A percentile compares a stretch with the other conserved stretches of the same genome.
phyloP scores from a whole-genome alignment of 2,113 vertebrate genomes.

The Vireo altiloquus region DNA sequence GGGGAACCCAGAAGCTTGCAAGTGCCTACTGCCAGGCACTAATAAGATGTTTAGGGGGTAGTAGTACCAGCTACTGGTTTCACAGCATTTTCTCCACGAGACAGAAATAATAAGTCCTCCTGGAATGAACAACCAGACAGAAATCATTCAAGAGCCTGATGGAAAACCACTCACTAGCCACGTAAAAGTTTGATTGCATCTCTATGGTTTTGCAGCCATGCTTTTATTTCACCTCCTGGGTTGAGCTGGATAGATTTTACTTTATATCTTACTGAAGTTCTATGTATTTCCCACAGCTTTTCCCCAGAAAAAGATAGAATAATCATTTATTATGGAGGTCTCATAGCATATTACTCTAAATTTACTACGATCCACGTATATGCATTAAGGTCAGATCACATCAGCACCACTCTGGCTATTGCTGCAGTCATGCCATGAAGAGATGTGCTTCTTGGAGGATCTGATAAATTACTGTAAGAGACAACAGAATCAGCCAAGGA shows the following conservation, averaged over 20 bases:
- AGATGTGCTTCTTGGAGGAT: not conserved
- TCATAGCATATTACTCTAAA: not conserved
- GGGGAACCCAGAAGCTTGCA: not conserved
- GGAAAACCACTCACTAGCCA: not conserved
- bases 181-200: not conserved
- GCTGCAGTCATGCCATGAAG: not conserved
- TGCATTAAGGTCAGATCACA: not conserved
- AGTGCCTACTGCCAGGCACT: not conserved
- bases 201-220: not conserved
- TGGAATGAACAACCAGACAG: not conserved
- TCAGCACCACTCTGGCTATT: not conserved
- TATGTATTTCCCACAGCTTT: not conserved
- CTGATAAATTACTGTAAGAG: not conserved
- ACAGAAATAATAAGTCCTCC: not conserved
- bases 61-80: not conserved
- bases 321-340: not conserved
- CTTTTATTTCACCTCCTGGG: not conserved
- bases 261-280: not conserved
- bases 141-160: not conserved
- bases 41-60: not conserved
- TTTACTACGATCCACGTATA: not conserved
- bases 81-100: not conserved
- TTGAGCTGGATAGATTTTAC: not conserved
- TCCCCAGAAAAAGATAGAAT: not conserved
- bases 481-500: not conserved